Percentiles rank a stretch among this genome's conserved stretches.
Conservation (phyloP, 2,888 invertebrate species). For the Dryocosmus kuriphilus region DNA sequence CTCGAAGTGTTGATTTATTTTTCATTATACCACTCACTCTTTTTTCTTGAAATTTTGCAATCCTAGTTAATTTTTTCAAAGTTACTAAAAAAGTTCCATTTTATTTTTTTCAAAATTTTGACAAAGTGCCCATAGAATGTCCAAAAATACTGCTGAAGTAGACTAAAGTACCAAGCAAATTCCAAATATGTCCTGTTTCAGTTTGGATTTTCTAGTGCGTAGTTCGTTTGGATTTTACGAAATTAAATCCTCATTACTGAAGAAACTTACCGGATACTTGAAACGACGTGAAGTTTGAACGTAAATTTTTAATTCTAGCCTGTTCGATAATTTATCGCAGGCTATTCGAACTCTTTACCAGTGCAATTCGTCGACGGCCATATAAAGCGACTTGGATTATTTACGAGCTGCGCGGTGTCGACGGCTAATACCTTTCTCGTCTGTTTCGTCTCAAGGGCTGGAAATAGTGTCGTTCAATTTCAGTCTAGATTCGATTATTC, state of each 20-base stretch:
- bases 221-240: background rate
- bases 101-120: too few relatives aligned
- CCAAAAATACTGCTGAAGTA: too few relatives aligned
- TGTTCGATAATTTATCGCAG: constrained; percentile 45
- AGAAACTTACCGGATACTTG: background rate
- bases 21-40: too few relatives aligned
- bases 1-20: too few relatives aligned
- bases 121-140: too few relatives aligned
- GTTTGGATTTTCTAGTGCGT: too few relatives aligned
- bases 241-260: constrained; percentile 6
- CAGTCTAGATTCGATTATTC: constrained; percentile 29
- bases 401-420: constrained; percentile 54
- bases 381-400: constrained; percentile 52
- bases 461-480: constrained; percentile 26
- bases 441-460: constrained; percentile 19
- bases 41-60: too few relatives aligned
- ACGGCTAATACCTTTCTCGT: constrained; percentile 32
- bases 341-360: constrained; percentile 47
- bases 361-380: constrained; percentile 50
- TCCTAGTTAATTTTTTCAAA: too few relatives aligned
- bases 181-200: too few relatives aligned
- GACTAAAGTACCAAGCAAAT: too few relatives aligned
- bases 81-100: too few relatives aligned
- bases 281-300: background rate
- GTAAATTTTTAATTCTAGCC: constrained; percentile 45